A percentile compares a stretch with the other conserved stretches of the same genome.
phyloP scores from a whole-genome alignment of 2,888 invertebrate genomes.

The Rhodophaea formosa region DNA sequence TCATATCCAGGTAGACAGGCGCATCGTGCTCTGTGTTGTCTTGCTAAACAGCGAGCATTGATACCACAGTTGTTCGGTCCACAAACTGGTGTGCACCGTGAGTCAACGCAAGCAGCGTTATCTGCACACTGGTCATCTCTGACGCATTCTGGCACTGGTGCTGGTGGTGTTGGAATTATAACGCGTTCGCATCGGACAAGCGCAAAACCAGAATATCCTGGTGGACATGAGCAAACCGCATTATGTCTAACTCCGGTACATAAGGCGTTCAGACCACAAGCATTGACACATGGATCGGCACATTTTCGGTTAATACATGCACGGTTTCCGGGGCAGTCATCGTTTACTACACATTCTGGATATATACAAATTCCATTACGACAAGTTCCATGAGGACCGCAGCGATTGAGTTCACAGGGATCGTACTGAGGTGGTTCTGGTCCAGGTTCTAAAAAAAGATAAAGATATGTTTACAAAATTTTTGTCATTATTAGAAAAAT shows the following conservation, averaged over 20 bases:
- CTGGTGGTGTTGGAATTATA: slow-evolving; percentile 50
- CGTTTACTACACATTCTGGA: slow-evolving; percentile 93
- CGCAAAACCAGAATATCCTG: slow-evolving; percentile 88
- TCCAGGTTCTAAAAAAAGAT: slow-evolving; percentile 44
- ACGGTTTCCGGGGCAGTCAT: slow-evolving; percentile 90
- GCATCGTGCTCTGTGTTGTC: slow-evolving; percentile 90
- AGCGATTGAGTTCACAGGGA: slow-evolving; percentile 87
- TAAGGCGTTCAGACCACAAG: slow-evolving; percentile 92
- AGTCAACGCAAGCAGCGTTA: slow-evolving; percentile 90
- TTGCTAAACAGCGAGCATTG: slow-evolving; percentile 89
- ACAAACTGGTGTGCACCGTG: slow-evolving; percentile 89
- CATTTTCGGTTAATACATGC: slow-evolving; percentile 92
- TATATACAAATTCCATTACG: slow-evolving; percentile 85
- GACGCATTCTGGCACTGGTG: slow-evolving; percentile 87
- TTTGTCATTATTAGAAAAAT: neutral
- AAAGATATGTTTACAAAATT: slow-evolving; percentile 1
- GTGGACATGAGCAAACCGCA: slow-evolving; percentile 91
- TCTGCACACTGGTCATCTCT: slow-evolving; percentile 90
- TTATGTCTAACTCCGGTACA: slow-evolving; percentile 88
- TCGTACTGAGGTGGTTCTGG: slow-evolving; percentile 62
- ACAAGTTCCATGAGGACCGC: slow-evolving; percentile 86
- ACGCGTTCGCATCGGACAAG: slow-evolving; percentile 85
- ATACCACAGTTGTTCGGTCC: slow-evolving; percentile 86
- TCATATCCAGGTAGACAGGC: slow-evolving; percentile 90
- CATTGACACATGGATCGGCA: slow-evolving; percentile 89